Conservation (phyloP, 2,113 vertebrate species). For the Ia io region DNA sequence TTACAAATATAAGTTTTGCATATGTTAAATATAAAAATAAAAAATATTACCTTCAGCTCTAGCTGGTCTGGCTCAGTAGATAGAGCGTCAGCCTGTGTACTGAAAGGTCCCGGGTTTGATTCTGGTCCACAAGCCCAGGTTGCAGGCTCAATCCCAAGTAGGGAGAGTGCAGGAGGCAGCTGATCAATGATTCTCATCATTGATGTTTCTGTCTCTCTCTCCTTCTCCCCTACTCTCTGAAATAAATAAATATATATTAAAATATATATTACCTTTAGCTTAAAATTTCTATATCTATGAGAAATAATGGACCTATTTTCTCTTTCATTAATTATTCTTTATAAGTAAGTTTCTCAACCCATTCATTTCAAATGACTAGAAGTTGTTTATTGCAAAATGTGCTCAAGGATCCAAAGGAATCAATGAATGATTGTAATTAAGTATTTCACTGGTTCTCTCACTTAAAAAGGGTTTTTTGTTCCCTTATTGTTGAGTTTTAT, state of each 20-base stretch:
- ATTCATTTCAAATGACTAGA: not conserved
- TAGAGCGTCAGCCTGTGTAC: no score
- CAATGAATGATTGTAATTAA: not conserved
- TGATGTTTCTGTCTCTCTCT: no score
- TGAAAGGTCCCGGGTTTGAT: no score
- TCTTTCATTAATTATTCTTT: not conserved
- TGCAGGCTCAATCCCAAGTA: no score
- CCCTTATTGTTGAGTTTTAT: not conserved
- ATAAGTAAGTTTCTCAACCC: not conserved
- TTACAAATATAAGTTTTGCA: not conserved
- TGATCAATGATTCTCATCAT: no score
- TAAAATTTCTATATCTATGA: not conserved
- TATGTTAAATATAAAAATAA: not conserved
- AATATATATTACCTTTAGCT: not conserved
- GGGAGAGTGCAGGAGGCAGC: no score
- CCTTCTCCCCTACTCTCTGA: not conserved
- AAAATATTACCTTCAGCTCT: not conserved
- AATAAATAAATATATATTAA: not conserved
- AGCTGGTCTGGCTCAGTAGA: no score
- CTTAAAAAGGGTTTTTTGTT: not conserved
- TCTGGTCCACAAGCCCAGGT: no score
- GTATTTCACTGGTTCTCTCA: not conserved
- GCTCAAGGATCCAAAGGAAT: not conserved
- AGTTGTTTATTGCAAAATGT: not conserved
- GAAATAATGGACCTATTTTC: not conserved